Evolutionary conservation across 2,888 invertebrate species (phyloP), one percentile per base, ranked within the genome.

Genomic region (Limenitis camilla): DNA sequence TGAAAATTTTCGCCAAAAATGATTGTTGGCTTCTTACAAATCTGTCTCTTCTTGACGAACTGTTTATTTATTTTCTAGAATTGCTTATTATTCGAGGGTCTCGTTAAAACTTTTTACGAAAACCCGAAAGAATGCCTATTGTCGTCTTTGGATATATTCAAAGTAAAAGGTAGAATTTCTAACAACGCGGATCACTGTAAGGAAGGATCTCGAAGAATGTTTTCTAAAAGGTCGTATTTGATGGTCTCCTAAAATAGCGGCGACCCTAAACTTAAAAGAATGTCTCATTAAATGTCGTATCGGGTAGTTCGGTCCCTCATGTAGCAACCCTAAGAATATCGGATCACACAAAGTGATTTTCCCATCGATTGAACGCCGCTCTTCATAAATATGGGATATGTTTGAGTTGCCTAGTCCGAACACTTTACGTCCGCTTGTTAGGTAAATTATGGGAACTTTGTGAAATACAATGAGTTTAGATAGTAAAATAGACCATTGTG

Each of bases 341-440:
- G 60, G 65, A 67, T 67, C 62, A 60, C 64, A 69, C 65, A 60
- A 72, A 79, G 69, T 73, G 71, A 77, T 73, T 74, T 76, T 71
- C 69, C 64, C 63, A 74, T 77, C 71, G 74, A 76, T 75, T 73
- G 66, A 69, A 66, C 68, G 66, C 61, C 58, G 61, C 62, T 68
- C 68, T 69, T 65, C 66, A 72, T 72, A 69, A 72, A 69, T 70
- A 72, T 72, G 66, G 67, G 67, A 65, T 65, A 73, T 72, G 69
- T 72, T 70, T 69, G 69, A 68, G 71, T 54, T 53, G 30, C 39
- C 29, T 19, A 30, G 39, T 30, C 32, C 35, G 45, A 45, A 46
- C 41, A 36, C 39, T 46, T 32, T 30, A 11, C 27, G 11, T 29
- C n/a, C 40, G 39, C 50, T 50, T 43, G 42, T 36, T 42, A 30